A percentile compares a stretch with the other conserved stretches of the same genome.
phyloP scores from a whole-genome alignment of 64 coral and sea anemone species.

The Stylophora pistillata region DNA sequence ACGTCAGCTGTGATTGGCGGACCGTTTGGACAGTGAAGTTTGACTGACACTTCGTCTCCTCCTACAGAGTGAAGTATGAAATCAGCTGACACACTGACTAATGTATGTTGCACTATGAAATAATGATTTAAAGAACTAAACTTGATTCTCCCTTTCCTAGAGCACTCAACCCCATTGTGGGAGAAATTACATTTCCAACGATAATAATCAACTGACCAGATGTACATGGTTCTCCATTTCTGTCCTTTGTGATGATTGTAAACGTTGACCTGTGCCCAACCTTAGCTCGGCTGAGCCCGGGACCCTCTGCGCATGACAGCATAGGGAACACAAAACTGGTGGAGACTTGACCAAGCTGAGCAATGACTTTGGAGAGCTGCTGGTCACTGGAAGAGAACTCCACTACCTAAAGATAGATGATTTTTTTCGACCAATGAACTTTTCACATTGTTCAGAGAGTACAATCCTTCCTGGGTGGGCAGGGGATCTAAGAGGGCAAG shows the following conservation, averaged over 20 bases:
- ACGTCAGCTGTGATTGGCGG: constrained; percentile 78
- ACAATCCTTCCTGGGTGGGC: no score
- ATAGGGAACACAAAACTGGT: constrained; percentile 84
- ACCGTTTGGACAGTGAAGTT: constrained; percentile 76
- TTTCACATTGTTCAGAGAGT: no score
- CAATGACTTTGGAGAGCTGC: constrained; percentile 77
- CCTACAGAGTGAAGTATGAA: constrained; percentile 16
- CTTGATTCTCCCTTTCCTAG: no score
- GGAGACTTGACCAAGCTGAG: constrained; percentile 68
- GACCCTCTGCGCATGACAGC: constrained; percentile 74
- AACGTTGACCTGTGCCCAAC: constrained; percentile 78
- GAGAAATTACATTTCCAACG: neutral
- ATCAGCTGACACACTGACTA: neutral
- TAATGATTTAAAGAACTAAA: no score
- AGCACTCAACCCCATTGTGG: no score
- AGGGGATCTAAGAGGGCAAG: no score
- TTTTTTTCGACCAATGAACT: neutral
- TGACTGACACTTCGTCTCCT: constrained; percentile 75
- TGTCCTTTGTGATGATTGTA: constrained; percentile 68
- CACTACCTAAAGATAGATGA: constrained; percentile 29
- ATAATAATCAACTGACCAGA: constrained; percentile 25
- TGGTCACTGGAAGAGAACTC: constrained; percentile 83
- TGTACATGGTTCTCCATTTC: constrained; percentile 74
- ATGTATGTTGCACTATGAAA: no score
- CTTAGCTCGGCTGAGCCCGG: constrained; percentile 68